phyloP scores from a whole-genome alignment of 2,797 vertebrate genomes.

The Morelia viridis region DNA sequence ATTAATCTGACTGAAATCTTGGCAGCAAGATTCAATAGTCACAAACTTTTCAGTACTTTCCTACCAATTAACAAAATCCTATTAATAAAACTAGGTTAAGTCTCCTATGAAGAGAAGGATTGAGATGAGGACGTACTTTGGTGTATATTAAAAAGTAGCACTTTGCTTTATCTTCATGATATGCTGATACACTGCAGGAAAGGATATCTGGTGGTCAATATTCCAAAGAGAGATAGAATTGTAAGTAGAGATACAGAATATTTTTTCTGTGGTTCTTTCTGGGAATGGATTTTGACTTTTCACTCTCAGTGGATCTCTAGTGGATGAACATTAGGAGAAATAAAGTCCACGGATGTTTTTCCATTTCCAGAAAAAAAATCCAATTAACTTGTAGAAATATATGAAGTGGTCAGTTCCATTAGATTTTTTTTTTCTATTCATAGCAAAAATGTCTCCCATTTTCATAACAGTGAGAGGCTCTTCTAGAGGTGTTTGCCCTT shows the following conservation, averaged over 20 bases:
- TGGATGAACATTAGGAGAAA: neutral
- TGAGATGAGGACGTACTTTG: neutral
- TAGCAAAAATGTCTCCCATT: neutral
- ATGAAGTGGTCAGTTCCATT: neutral
- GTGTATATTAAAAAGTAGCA: neutral
- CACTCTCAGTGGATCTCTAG: neutral
- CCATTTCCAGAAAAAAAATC: neutral
- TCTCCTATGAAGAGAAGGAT: neutral
- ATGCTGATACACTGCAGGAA: neutral
- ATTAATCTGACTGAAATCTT: slow-evolving; percentile 34
- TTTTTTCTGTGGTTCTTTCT: neutral
- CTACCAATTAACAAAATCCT: neutral
- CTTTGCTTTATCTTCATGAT: neutral
- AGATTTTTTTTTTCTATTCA: neutral
- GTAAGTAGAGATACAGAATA: neutral
- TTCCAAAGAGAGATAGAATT: neutral
- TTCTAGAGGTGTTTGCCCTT: neutral
- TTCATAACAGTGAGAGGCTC: neutral
- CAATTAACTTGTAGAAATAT: neutral
- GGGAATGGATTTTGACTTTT: neutral
- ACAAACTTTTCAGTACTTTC: neutral
- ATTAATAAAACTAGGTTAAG: neutral
- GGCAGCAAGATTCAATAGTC: neutral
- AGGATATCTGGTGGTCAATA: neutral
- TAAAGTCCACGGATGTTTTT: neutral